These are phyloP conservation scores for Apamea sordens DNA, from an alignment of 2,888 invertebrate species.

Conservation along the genomic window DNA sequence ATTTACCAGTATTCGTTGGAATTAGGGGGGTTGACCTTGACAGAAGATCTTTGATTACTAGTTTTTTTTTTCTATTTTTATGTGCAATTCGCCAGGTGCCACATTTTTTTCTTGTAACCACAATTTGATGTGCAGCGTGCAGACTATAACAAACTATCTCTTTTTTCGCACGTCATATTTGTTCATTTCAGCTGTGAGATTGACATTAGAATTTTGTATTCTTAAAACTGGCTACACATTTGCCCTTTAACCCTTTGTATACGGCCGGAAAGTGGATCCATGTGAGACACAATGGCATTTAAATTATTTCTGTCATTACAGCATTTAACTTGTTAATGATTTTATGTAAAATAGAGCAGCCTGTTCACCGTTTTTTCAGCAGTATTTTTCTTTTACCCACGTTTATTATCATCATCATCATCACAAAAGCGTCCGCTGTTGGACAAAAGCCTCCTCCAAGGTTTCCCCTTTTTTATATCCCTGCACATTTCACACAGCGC, in stretches of 20 bases:
- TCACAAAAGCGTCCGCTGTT: not conserved
- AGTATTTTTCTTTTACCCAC: not conserved
- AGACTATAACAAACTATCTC: not conserved
- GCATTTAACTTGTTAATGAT: too few relatives aligned
- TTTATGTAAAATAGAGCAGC: not conserved
- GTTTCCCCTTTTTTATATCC: too few relatives aligned
- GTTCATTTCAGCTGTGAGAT: not conserved
- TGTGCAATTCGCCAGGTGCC: not conserved
- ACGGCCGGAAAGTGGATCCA: not conserved
- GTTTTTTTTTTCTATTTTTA: constrained; percentile 4
- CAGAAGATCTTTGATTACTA: constrained; percentile 2
- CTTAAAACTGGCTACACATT: not conserved
- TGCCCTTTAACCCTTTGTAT: not conserved
- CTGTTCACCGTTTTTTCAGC: not conserved
- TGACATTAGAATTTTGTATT: not conserved
- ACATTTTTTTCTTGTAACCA: not conserved
- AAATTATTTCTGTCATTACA: too few relatives aligned
- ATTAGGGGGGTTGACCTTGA: constrained; percentile 36
- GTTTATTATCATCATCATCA: not conserved
- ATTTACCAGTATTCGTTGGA: constrained; percentile 48
- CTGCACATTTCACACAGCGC: too few relatives aligned
- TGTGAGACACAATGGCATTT: not conserved
- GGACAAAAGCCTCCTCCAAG: not conserved
- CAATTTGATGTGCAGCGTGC: too few relatives aligned
- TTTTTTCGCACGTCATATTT: not conserved